Percentiles rank a stretch among this genome's conserved stretches.
phyloP scores from a whole-genome alignment of 2,113 vertebrate genomes.

The Zosterops japonicus region DNA sequence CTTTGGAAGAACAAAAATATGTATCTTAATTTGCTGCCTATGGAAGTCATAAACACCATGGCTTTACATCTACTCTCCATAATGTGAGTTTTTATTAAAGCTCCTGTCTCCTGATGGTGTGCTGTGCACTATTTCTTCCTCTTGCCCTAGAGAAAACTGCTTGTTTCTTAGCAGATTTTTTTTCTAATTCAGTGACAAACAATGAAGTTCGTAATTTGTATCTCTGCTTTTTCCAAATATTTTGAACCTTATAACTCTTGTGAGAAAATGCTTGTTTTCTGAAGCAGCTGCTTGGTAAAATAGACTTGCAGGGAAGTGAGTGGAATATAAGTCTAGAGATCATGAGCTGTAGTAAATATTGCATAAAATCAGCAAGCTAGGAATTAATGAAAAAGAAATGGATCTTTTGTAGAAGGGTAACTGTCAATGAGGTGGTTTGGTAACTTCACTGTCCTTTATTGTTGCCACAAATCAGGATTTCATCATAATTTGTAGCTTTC shows the following conservation, averaged over 20 bases:
- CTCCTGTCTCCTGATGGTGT: neutral
- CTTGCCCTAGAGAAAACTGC: neutral
- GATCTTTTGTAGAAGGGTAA: neutral
- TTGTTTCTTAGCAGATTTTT: neutral
- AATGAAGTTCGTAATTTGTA: neutral
- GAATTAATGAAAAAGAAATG: neutral
- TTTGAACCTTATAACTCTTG: neutral
- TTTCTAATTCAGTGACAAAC: neutral
- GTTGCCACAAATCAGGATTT: neutral
- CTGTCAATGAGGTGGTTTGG: neutral
- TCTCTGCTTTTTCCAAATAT: neutral
- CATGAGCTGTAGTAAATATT: neutral
- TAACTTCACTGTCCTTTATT: neutral
- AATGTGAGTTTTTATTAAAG: neutral
- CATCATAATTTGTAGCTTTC: neutral
- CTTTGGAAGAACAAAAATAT: neutral
- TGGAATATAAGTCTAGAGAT: neutral
- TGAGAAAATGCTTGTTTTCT: neutral
- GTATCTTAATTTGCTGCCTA: neutral
- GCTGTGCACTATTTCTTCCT: neutral
- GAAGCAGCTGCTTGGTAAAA: neutral
- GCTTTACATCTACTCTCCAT: neutral
- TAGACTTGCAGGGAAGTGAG: neutral
- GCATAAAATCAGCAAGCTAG: neutral
- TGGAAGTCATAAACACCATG: neutral